phyloP scores from a whole-genome alignment of 2,888 invertebrate genomes.

The Metacarcinus magister region DNA sequence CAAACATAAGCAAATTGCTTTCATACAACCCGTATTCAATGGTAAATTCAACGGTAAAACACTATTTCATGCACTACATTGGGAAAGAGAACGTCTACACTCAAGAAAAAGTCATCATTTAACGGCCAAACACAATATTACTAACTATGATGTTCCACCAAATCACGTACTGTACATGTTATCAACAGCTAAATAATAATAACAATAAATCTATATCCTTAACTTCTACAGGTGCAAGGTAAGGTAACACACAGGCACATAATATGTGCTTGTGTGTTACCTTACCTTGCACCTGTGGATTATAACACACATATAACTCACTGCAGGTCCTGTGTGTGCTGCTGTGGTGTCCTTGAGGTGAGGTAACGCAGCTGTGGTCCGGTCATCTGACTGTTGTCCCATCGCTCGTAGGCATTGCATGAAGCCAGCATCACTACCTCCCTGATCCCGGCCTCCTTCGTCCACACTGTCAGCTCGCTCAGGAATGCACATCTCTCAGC shows the following conservation, averaged over 20 bases:
- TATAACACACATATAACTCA: background rate
- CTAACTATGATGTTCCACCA: background rate
- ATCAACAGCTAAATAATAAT: too few species aligned
- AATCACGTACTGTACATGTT: background rate
- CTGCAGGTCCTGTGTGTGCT: constrained; percentile 50
- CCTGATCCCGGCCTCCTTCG: constrained; percentile 59
- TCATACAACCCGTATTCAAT: too few species aligned
- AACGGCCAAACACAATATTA: background rate
- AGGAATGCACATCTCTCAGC: constrained; percentile 65
- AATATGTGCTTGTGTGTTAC: too few species aligned
- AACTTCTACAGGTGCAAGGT: too few species aligned
- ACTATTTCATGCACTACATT: background rate
- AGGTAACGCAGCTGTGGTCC: constrained; percentile 78
- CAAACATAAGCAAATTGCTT: too few species aligned
- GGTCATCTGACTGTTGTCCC: constrained; percentile 69
- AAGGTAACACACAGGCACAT: too few species aligned
- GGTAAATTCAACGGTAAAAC: too few species aligned
- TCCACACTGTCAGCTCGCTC: constrained; percentile 66
- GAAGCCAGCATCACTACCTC: constrained; percentile 73
- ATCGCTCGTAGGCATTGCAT: constrained; percentile 75
- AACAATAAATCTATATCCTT: too few species aligned
- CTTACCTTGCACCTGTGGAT: too few species aligned
- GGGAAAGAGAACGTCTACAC: background rate
- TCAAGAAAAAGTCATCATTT: background rate
- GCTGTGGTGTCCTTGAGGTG: constrained; percentile 45